Base-by-base conservation (phyloP, 2,113 vertebrate genomes). In the Ellobius talpinus region DNA sequence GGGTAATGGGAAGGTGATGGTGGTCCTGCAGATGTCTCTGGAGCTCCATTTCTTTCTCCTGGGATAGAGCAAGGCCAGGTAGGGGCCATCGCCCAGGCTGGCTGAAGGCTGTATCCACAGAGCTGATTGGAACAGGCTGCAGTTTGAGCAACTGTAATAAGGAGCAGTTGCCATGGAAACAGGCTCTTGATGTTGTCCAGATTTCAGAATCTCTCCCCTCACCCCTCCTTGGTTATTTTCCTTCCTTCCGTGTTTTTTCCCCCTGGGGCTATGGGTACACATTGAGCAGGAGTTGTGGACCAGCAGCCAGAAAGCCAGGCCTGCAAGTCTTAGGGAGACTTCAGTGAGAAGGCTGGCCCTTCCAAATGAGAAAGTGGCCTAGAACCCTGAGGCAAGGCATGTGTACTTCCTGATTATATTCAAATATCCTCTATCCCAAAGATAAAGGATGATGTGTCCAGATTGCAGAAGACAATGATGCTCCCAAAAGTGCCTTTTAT, bases 111-210 rank as follows among this genome's bases (percentile, higher is more conserved):
- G 93, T 96, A 92, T 92, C 94, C 91, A 94, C 90, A 88, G 97
- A 33, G 72, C 96, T 97, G 98, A 98, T 98, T 97, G 97, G 97
- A 98, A 95, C 97, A 93, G 97, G 97, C 98, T 98, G 90, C 78
- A 23, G 95, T 96, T 90, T 89, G 97, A 98, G 98, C 98, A 98
- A 98, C 97, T 74, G 96, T 84, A 98, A 94, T 97, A 98, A 97
- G 1, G 93, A 97, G 97, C 58, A 13, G 98, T 98, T 98, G 98
- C 97, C 97, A 98, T 98, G 98, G 98, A 98, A 98, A 99, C 98
- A 95, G 84, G 95, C 98, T 98, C 98, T 98, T 98, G 98, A 98
- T 98, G 98, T 98, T 98, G 98, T 98, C 98, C 98, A 98, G 98
- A 98, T 98, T 98, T 98, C 97, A 96, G 98, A 98, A 98, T 98